Evolutionary conservation across 1,140 invertebrate species (phyloP).

Genomic region (Drosophila sproati): DNA sequence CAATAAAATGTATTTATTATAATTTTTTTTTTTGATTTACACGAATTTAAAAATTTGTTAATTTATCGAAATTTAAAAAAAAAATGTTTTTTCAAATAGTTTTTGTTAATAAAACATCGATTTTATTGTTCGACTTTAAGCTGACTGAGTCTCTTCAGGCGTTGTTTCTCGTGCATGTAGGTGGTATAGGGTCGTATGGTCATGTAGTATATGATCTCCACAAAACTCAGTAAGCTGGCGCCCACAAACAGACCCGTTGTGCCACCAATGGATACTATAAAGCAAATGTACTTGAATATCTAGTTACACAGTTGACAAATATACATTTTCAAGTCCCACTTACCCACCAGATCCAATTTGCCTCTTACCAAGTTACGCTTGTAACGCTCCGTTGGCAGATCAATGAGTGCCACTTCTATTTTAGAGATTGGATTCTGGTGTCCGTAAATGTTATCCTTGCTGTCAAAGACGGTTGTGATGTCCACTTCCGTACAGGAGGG

Average conservation of each 20-base stretch:
- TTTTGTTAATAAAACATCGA: background rate
- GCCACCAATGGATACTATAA: constrained; percentile 88
- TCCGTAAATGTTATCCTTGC: constrained; percentile 83
- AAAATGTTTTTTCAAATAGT: too few species aligned
- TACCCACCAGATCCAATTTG: constrained; percentile 88
- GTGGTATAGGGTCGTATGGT: constrained; percentile 84
- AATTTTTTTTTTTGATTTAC: too few species aligned
- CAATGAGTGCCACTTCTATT: constrained; percentile 86
- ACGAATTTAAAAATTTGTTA: too few species aligned
- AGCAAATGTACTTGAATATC: background rate
- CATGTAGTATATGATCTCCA: constrained; percentile 87
- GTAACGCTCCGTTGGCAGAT: constrained; percentile 87
- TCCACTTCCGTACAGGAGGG: constrained; percentile 88
- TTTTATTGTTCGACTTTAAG: constrained; percentile 13
- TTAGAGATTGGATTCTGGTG: constrained; percentile 81
- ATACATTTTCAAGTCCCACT: constrained; percentile 45
- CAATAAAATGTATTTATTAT: too few species aligned
- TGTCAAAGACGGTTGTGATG: constrained; percentile 86
- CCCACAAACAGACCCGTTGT: constrained; percentile 88
- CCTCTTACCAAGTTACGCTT: constrained; percentile 87
- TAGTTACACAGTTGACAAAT: background rate
- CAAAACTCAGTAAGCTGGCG: constrained; percentile 87
- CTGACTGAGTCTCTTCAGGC: constrained; percentile 24
- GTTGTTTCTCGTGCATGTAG: constrained; percentile 63
- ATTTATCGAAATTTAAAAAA: too few species aligned